These are phyloP conservation scores for Poecilia gillii DNA, from an alignment of 2,797 vertebrate genomes.

Conservation along the genomic window DNA sequence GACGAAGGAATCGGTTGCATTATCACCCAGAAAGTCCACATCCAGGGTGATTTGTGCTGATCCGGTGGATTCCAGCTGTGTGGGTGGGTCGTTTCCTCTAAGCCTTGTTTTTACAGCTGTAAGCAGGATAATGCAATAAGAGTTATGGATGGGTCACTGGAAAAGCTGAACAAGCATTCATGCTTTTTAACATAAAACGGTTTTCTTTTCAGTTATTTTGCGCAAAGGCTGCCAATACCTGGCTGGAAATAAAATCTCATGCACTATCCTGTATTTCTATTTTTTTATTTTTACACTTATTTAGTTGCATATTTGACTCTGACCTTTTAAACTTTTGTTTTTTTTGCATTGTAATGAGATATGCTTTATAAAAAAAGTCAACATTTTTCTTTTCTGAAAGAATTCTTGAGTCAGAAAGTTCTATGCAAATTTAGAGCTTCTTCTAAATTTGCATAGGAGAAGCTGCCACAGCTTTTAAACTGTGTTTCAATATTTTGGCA, in stretches of 20 bases:
- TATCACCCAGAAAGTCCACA: slow-evolving; percentile 34
- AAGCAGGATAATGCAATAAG: slow-evolving; percentile 61
- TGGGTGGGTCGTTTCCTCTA: slow-evolving; percentile 59
- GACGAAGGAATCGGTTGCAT: slow-evolving; percentile 18
- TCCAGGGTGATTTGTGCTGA: slow-evolving; percentile 60
- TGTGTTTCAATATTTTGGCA: background rate
- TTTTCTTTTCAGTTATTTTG: background rate
- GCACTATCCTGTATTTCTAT: background rate
- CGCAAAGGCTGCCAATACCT: background rate
- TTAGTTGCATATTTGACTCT: background rate
- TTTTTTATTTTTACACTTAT: background rate
- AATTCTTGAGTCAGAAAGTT: background rate
- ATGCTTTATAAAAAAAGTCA: no score
- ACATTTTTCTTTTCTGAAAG: background rate
- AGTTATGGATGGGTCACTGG: slow-evolving; percentile 58
- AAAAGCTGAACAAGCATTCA: slow-evolving; percentile 15
- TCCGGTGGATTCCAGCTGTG: slow-evolving; percentile 32
- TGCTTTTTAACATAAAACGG: slow-evolving; percentile 32
- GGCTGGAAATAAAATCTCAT: background rate
- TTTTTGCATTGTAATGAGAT: background rate
- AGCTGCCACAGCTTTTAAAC: background rate
- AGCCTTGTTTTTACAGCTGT: slow-evolving; percentile 14
- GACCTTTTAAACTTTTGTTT: background rate
- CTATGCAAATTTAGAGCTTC: background rate
- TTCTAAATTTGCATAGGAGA: background rate